These are phyloP conservation scores for Drosophila lacicola DNA, from an alignment of 2,888 invertebrate species.

Conservation along the genomic window DNA sequence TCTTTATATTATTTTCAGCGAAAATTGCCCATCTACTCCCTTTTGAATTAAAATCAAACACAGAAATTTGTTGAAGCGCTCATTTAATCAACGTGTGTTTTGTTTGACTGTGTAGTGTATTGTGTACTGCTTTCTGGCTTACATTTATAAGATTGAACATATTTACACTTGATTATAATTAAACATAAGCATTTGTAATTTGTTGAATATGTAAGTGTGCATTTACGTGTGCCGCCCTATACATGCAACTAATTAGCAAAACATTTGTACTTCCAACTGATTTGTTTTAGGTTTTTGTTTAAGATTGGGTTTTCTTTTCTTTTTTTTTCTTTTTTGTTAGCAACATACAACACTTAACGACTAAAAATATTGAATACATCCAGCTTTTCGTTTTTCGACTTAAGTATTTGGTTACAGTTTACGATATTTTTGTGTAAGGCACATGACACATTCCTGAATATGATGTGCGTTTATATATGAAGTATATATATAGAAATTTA, in stretches of 20 bases:
- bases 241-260: slow-evolving; percentile 68
- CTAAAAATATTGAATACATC: slow-evolving; percentile 78
- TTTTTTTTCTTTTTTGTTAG: slow-evolving; percentile 41
- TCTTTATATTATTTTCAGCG: too few relatives aligned
- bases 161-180: slow-evolving; percentile 65
- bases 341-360: slow-evolving; percentile 70
- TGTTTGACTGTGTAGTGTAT: slow-evolving; percentile 14
- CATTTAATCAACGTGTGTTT: slow-evolving; percentile 54
- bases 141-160: slow-evolving; percentile 61
- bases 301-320: neutral
- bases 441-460: slow-evolving; percentile 80
- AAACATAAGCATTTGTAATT: slow-evolving; percentile 51
- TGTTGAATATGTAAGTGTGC: slow-evolving; percentile 53
- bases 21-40: too few relatives aligned
- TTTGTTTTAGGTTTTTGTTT: slow-evolving; percentile 18
- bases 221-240: slow-evolving; percentile 60
- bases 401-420: slow-evolving; percentile 68
- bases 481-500: slow-evolving; percentile 27
- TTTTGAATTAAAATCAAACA: neutral
- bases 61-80: slow-evolving; percentile 55
- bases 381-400: slow-evolving; percentile 34
- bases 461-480: slow-evolving; percentile 66
- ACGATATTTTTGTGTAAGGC: slow-evolving; percentile 64
- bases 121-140: slow-evolving; percentile 63
- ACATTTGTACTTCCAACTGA: slow-evolving; percentile 73